Percentiles rank a stretch among this genome's conserved stretches.
Conservation (phyloP, 2,888 invertebrate species). For the Pelosia muscerda region DNA sequence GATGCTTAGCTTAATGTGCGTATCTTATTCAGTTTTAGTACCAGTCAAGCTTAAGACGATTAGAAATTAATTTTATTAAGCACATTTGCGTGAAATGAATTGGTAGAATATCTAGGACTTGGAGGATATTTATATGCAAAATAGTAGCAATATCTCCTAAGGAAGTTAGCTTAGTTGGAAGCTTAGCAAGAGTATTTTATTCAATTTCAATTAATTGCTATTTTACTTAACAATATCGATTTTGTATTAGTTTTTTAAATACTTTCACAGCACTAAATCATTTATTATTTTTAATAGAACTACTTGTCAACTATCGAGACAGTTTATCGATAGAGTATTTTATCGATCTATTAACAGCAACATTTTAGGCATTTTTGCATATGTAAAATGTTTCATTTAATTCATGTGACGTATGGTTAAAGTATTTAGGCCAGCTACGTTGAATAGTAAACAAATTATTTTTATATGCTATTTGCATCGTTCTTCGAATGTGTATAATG, state of each 20-base stretch:
- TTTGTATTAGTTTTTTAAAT: too few relatives aligned
- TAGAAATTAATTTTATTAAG: background rate
- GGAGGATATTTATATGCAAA: too few relatives aligned
- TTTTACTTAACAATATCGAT: too few relatives aligned
- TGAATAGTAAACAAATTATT: conserved; percentile 23
- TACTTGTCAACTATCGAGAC: conserved; percentile 19
- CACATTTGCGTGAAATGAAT: background rate
- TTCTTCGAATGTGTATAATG: background rate
- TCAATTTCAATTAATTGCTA: too few relatives aligned
- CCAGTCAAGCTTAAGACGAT: background rate
- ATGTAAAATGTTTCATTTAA: conserved; percentile 8
- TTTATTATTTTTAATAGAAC: conserved; percentile 30
- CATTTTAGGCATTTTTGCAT: conserved; percentile 23
- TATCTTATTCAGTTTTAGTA: background rate
- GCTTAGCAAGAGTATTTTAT: too few relatives aligned
- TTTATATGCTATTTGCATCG: conserved; percentile 9
- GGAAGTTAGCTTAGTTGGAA: too few relatives aligned
- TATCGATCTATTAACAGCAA: conserved; percentile 42
- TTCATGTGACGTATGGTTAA: conserved; percentile 6
- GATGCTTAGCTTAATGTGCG: conserved; percentile 43
- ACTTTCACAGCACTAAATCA: too few relatives aligned
- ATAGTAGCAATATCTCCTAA: too few relatives aligned
- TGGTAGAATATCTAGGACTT: background rate
- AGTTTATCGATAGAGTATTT: conserved; percentile 46
- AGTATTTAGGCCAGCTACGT: conserved; percentile 19